Conservation (phyloP, 2,797 vertebrate genomes). For the Dromococcyx pavoninus region DNA sequence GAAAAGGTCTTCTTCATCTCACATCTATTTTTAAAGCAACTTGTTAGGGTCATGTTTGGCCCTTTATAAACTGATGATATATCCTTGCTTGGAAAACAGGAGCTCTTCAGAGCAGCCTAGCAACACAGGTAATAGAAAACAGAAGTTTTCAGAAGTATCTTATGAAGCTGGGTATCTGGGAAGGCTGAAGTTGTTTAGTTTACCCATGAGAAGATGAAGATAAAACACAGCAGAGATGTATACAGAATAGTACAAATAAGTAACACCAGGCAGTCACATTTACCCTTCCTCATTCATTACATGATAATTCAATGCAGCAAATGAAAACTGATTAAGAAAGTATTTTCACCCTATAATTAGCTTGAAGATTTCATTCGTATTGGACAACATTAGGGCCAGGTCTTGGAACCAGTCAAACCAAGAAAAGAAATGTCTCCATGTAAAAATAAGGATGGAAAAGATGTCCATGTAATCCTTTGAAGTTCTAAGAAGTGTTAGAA, state of each 20-base stretch:
- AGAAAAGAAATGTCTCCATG: neutral
- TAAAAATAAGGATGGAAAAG: slow-evolving; percentile 1
- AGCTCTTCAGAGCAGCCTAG: neutral
- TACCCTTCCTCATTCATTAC: neutral
- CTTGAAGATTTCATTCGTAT: neutral
- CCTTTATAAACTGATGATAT: neutral
- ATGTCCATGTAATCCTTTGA: slow-evolving; percentile 16
- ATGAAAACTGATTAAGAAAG: slow-evolving; percentile 15
- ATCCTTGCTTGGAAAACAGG: neutral
- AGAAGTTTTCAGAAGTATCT: neutral
- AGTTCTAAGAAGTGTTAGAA: slow-evolving; percentile 15
- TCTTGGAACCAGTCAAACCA: neutral
- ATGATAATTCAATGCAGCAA: neutral
- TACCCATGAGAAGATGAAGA: neutral
- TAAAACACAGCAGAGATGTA: neutral
- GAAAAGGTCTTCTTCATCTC: neutral
- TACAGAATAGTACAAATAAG: neutral
- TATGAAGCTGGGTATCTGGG: neutral
- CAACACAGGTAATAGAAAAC: neutral
- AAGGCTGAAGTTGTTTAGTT: neutral
- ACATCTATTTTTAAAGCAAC: neutral
- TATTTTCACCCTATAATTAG: slow-evolving; percentile 26
- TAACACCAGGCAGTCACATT: neutral
- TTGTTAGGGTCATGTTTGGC: neutral
- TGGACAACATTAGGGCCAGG: neutral